Evolutionary conservation across 2,888 invertebrate species (phyloP), one percentile per base, ranked within the genome.

Genomic region (Zele albiditarsus): DNA sequence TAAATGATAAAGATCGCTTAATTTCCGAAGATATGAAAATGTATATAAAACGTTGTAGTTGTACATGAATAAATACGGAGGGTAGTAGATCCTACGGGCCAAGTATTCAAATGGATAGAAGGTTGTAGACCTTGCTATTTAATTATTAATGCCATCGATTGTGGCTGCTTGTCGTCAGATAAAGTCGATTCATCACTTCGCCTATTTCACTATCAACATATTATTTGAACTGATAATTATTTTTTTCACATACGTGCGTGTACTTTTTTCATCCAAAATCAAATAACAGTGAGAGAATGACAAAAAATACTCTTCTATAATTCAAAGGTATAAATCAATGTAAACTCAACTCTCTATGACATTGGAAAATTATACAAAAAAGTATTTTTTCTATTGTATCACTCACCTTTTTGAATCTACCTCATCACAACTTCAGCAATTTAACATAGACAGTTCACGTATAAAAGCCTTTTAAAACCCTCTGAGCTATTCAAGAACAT

Each of bases 71-170:
- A 23, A n/a, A 49, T 23, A 49, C 25, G 25, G 28, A n/a, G 20
- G 70, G 69, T 69, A 60, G 74, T 70, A 33, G 70, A 66, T 70
- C 57, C 74, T 49, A 70, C 38, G 66, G 72, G 76, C 76, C 74
- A 20, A 5, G 20, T 53, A n/a, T 53, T 53, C 3, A 20, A 53
- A 53, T 53, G 69, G 31, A 53, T 73, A 75, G 77, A 83, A 85
- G 85, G 85, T 85, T 84, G 82, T 83, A 85, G 85, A 85, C 85
- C 85, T 82, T 82, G 78, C 77, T 80, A 77, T 83, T 80, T 81
- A 85, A 83, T 86, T 85, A 85, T 86, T 79, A 85, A 85, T 81
- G 79, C 80, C 77, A 85, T 86, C 85, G 85, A 85, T 86, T 84
- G 83, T 81, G 83, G 85, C 84, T 83, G 81, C 82, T 66, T 81